Percentiles rank a stretch among this genome's conserved stretches.
phyloP scores from a whole-genome alignment of 2,797 vertebrate species.

The Apogon hyalosoma region DNA sequence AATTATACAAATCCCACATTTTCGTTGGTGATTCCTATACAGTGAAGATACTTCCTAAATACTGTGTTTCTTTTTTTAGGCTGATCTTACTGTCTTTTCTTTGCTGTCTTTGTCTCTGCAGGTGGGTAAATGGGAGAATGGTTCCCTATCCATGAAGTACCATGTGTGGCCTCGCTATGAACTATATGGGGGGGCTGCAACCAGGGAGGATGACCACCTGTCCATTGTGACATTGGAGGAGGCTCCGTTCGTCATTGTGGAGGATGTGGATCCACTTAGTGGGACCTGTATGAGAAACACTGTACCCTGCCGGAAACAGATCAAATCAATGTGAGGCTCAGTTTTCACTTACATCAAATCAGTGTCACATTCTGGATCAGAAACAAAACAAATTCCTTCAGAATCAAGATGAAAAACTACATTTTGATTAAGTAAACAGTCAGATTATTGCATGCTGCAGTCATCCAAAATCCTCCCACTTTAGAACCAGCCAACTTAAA shows the following conservation, averaged over 20 bases:
- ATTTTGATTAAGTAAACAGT: background rate
- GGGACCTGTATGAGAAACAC: slow-evolving; percentile 99
- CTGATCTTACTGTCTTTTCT: no score
- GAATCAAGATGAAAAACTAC: background rate
- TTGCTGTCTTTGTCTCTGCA: slow-evolving; percentile 36
- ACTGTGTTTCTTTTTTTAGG: no score
- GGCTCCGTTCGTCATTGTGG: slow-evolving; percentile 97
- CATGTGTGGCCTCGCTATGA: slow-evolving; percentile 97
- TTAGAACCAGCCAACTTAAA: slow-evolving; percentile 24
- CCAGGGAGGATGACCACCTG: slow-evolving; percentile 91
- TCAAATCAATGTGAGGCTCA: slow-evolving; percentile 82
- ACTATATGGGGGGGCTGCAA: slow-evolving; percentile 75
- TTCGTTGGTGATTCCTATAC: no score
- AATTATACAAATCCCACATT: no score
- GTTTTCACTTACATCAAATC: background rate
- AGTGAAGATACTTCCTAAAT: no score
- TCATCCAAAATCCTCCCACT: slow-evolving; percentile 17
- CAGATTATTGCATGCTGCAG: slow-evolving; percentile 3
- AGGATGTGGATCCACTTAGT: slow-evolving; percentile 97
- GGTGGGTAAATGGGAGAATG: slow-evolving; percentile 99
- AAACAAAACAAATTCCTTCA: background rate
- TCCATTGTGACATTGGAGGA: slow-evolving; percentile 98
- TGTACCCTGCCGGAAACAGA: slow-evolving; percentile 95
- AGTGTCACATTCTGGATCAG: background rate
- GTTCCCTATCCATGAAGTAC: slow-evolving; percentile 96